phyloP scores from a whole-genome alignment of 1,140 invertebrate genomes.

The Teleogryllus occipitalis region DNA sequence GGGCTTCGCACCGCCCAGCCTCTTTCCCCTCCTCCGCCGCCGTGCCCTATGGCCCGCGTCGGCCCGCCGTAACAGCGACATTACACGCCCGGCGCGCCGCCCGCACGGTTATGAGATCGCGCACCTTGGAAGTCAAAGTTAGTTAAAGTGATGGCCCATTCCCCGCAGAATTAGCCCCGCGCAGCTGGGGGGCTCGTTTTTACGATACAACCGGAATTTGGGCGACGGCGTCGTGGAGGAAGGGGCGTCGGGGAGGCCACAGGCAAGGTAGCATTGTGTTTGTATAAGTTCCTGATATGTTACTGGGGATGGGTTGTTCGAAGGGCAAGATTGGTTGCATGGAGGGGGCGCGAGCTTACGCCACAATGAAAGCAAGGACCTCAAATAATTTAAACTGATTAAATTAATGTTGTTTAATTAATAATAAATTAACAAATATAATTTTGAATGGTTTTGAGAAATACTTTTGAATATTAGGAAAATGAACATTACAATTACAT shows the following conservation, averaged over 20 bases:
- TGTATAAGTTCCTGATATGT: no score
- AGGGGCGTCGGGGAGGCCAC: neutral
- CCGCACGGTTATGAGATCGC: neutral
- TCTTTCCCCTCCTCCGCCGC: neutral
- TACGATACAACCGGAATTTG: neutral
- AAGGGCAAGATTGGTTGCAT: no score
- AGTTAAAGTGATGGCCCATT: conserved; percentile 4
- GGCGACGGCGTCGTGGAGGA: neutral
- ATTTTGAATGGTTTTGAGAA: no score
- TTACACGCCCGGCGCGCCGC: neutral
- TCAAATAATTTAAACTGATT: no score
- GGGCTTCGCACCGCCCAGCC: no score
- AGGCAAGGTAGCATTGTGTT: neutral
- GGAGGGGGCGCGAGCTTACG: no score
- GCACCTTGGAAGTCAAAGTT: neutral
- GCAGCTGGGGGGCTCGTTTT: neutral
- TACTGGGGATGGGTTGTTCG: no score
- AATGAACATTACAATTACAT: no score
- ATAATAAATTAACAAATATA: no score
- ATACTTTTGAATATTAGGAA: no score
- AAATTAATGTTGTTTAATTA: no score
- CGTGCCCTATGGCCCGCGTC: neutral
- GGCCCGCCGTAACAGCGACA: neutral
- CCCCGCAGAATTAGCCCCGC: neutral
- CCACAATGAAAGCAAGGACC: no score